Evolutionary conservation across 1,140 invertebrate genomes (phyloP), one percentile per base, ranked within the genome.

Genomic region (Zeugodacus cucurbitae): DNA sequence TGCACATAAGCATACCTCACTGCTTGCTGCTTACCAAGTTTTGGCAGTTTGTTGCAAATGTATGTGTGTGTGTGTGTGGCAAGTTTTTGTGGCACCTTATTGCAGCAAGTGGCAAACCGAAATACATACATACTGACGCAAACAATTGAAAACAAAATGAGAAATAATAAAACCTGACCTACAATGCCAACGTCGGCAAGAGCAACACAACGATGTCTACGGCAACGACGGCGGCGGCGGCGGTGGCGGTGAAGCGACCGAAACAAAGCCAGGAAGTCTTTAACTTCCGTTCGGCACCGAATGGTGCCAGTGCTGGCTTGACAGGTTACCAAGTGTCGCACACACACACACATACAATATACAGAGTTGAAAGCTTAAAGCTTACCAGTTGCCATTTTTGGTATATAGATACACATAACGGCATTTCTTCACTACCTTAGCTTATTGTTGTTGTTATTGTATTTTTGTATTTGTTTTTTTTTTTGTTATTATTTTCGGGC

Each of bases 81-180:
- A 22, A 44, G 70, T 74, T 74, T 22, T 74, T 74, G 34, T 34
- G 70, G 70, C 70, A 74, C 70, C 70, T 74, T 74, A 74, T 74
- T 74, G 70, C 37, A 22, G 70, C 70, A 74, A 74, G 32, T 41
- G 70, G 14, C 64, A 67, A 26, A 34, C 8, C 11, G 14, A 32
- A 1, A 41, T 11, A 44, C 37, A 41, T n/a, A 41, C 58, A 34
- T 26, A 62, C 10, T 2, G 10, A 70, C 64, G 17, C 10, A n/a
- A 70, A 70, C 64, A 32, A 70, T 34, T 41, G 34, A 74, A 74
- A 74, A 41, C 37, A 41, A 34, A 74, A 74, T 41, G 37, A 74
- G 70, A 74, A 74, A 74, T 74, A 74, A 74, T 74, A 74, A 74
- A 74, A 37, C 70, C 70, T 74, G 70, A 74, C 37, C 70, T 74